Evolutionary conservation across 2,888 invertebrate species (phyloP).

Genomic region (Cetonia aurata): DNA sequence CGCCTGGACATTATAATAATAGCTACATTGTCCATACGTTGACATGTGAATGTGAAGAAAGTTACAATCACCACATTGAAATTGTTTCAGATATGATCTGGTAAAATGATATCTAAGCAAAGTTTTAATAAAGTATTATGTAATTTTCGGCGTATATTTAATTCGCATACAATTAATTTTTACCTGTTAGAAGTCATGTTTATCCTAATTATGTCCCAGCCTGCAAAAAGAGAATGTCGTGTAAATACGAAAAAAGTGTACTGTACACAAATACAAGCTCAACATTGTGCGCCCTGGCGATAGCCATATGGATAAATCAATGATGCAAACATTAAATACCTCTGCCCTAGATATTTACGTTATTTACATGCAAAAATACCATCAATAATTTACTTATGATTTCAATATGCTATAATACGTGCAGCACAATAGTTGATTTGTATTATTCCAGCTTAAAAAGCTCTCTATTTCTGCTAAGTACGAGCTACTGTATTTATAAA

Average conservation of each 20-base stretch:
- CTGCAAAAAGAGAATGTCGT: constrained; percentile 28
- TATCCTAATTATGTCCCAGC: constrained; percentile 17
- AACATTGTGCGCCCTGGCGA: constrained; percentile 28
- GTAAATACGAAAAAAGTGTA: constrained; percentile 9
- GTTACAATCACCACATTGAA: constrained; percentile 33
- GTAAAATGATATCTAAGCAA: constrained; percentile 27
- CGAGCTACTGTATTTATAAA: constrained; percentile 32
- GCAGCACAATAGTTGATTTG: not conserved
- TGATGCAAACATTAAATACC: constrained; percentile 45
- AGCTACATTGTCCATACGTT: not conserved
- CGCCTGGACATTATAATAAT: not conserved
- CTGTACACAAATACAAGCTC: constrained; percentile 24
- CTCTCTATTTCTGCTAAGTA: not conserved
- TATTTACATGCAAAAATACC: constrained; percentile 19
- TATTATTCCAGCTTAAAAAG: not conserved
- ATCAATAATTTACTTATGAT: not conserved
- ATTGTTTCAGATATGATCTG: constrained; percentile 23
- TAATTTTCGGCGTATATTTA: constrained; percentile 16
- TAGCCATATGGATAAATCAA: constrained; percentile 53
- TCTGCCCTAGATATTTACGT: constrained; percentile 26
- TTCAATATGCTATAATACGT: no score
- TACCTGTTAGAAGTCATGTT: constrained; percentile 61
- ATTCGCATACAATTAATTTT: constrained; percentile 33
- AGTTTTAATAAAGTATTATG: constrained; percentile 43
- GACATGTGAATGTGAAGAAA: constrained; percentile 24